These are phyloP conservation scores for Mirounga angustirostris DNA, from an alignment of 2,113 vertebrate genomes.

Conservation along the genomic window DNA sequence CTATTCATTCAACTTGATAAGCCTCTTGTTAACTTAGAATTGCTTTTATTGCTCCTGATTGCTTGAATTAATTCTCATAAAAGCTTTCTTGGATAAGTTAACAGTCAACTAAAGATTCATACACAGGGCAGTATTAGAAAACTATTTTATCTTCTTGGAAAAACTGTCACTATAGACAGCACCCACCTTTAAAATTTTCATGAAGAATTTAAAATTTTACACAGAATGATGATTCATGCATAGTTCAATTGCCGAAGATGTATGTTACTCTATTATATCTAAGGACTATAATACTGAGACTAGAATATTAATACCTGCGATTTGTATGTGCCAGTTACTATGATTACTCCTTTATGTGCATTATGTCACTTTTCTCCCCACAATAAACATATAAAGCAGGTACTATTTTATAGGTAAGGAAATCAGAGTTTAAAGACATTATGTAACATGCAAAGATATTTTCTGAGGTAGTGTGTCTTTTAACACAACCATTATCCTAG, in stretches of 20 bases:
- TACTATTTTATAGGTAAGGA: neutral
- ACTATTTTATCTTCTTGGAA: neutral
- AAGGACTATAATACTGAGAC: neutral
- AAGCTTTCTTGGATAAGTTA: neutral
- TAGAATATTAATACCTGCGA: neutral
- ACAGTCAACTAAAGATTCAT: neutral
- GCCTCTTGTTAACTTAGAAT: neutral
- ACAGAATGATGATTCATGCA: neutral
- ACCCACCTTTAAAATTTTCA: slow-evolving; percentile 12
- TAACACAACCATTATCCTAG: neutral
- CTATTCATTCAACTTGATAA: slow-evolving; percentile 4
- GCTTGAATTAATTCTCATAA: slow-evolving; percentile 30
- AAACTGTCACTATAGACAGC: neutral
- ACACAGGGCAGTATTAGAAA: neutral
- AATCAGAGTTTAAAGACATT: neutral
- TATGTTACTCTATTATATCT: neutral
- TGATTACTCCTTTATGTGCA: neutral
- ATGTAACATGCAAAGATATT: neutral
- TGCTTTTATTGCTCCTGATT: neutral
- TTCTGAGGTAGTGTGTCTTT: neutral
- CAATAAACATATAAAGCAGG: neutral
- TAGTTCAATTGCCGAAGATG: neutral
- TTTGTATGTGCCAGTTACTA: neutral
- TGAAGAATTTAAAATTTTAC: neutral
- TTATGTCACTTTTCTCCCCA: neutral